These are phyloP conservation scores for Drosophila kambysellisi DNA, from an alignment of 2,888 invertebrate species.

Conservation along the genomic window DNA sequence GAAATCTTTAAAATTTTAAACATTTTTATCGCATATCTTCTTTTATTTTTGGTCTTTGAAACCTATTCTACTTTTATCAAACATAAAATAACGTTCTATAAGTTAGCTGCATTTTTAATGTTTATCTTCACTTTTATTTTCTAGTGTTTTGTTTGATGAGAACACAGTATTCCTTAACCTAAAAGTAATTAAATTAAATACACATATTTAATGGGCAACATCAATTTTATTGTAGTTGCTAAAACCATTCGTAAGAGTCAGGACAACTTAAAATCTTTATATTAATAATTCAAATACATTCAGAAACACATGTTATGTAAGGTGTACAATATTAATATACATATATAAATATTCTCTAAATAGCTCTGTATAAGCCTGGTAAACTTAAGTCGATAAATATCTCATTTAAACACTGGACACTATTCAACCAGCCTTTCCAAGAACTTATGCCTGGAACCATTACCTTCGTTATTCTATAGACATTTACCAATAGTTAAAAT, in stretches of 20 bases:
- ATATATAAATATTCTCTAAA: constrained; percentile 3
- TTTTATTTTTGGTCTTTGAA: background rate
- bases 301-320: constrained; percentile 16
- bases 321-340: constrained; percentile 6
- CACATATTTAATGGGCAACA: constrained; percentile 24
- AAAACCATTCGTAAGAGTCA: constrained; percentile 20
- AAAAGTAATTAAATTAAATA: background rate
- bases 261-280: constrained; percentile 25
- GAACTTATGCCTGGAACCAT: constrained; percentile 15
- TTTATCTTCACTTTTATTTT: background rate
- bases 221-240: constrained; percentile 37
- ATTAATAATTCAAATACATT: constrained; percentile 6
- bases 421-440: constrained; percentile 54
- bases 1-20: background rate
- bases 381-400: constrained; percentile 31
- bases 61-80: background rate
- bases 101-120: background rate
- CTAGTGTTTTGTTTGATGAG: background rate
- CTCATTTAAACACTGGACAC: constrained; percentile 50
- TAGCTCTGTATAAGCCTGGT: constrained; percentile 15
- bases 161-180: background rate
- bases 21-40: background rate
- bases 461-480: constrained; percentile 23
- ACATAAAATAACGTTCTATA: background rate
- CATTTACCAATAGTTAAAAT: constrained; percentile 30